phyloP scores from a whole-genome alignment of 2,113 vertebrate species.

The Coptodon rendalli region DNA sequence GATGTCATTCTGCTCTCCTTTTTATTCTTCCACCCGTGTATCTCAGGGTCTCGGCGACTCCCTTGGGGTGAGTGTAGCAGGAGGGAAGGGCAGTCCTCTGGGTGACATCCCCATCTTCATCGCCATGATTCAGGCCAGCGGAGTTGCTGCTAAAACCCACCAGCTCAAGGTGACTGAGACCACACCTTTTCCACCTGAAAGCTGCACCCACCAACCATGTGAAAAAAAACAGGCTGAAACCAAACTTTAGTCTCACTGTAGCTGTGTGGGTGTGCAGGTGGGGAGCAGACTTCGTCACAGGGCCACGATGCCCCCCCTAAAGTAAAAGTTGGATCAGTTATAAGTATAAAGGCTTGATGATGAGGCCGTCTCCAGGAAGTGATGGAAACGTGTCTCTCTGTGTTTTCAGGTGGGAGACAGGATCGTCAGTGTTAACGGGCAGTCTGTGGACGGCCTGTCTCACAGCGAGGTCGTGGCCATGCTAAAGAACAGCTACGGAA shows the following conservation, averaged over 20 bases:
- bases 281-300: not conserved
- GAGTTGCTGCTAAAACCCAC: slow-evolving; percentile 86
- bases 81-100: slow-evolving; percentile 89
- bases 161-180: slow-evolving; percentile 70
- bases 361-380: not conserved
- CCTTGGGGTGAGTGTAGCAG: slow-evolving; percentile 93
- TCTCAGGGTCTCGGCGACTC: slow-evolving; percentile 82
- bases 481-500: slow-evolving; percentile 88
- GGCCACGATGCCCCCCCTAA: not conserved
- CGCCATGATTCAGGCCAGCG: slow-evolving; percentile 96
- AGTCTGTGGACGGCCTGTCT: slow-evolving; percentile 82
- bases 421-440: slow-evolving; percentile 90
- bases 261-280: not conserved
- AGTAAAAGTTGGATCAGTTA: not conserved
- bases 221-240: not conserved
- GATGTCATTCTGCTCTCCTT: not conserved
- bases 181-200: not conserved
- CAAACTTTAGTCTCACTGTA: not conserved
- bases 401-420: slow-evolving; percentile 87
- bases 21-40: not conserved
- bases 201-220: not conserved
- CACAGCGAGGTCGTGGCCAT: slow-evolving; percentile 88
- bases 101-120: slow-evolving; percentile 94
- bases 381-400: not conserved
- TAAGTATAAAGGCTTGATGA: not conserved